Evolutionary conservation across 2,113 vertebrate genomes (phyloP), one percentile per base, ranked within the genome.

Genomic region (Pygoscelis antarcticus): DNA sequence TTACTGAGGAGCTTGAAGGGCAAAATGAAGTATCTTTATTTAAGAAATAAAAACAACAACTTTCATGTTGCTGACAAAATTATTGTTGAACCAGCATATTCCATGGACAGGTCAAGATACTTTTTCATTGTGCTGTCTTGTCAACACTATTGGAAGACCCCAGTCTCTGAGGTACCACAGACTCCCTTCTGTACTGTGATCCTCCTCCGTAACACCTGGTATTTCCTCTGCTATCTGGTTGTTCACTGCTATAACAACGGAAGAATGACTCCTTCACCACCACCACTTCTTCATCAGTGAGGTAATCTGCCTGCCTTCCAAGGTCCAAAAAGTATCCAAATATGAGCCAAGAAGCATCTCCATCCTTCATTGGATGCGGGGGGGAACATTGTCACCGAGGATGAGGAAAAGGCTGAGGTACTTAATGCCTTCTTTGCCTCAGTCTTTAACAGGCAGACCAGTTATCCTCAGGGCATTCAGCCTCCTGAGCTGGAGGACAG

Each of bases 201-300:
- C 13, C 5, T 32, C 5, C 11, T 51, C 25, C 8, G 6, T n/a
- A 44, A 12, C 6, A 8, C 19, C 5, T 19, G 14, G 1, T 14
- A 22, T 65, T 92, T 88, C 36, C 32, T 85, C 34, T 72, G 27
- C 1, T 81, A 2, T 19, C 1, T 11, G 9, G 2, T 9, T 66
- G 19, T 18, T 87, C 0, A 0, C 65, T 76, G 20, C 57, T 90
- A 46, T 81, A 66, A 32, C 25, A 57, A n/a, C 0, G 2, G 42
- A 81, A 32, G 27, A 85, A 51, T 23, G 11, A 49, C 17, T 5
- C 9, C 9, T 85, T 80, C 46, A 70, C 30, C 5, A 7, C 7
- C 46, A 77, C 7, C 44, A 42, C 16, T 26, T 3, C 30, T 70
- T 68, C 18, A 44, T 26, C 20, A 0, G 1, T 7, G 21, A 84